A percentile compares a stretch with the other conserved stretches of the same genome.
Conservation (phyloP, 2,113 vertebrate species). For the Percina caprodes region DNA sequence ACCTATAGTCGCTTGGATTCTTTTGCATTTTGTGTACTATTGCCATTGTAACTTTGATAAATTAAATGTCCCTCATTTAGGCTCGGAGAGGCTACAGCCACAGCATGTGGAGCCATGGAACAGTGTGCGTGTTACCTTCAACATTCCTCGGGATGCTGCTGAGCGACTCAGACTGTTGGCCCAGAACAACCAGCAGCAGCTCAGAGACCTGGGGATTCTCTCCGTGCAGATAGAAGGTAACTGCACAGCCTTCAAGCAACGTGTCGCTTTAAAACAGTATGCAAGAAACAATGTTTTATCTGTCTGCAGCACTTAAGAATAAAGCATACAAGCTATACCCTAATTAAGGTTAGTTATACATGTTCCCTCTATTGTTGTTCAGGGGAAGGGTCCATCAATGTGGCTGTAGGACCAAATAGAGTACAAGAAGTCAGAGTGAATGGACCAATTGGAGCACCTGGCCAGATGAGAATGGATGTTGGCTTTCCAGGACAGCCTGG, state of each 20-base stretch:
- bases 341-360: background rate
- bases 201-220: conserved; percentile 96
- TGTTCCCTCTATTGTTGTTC: conserved; percentile 32
- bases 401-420: conserved; percentile 91
- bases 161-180: conserved; percentile 94
- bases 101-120: conserved; percentile 97
- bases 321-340: background rate
- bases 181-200: conserved; percentile 98
- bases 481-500: conserved; percentile 90
- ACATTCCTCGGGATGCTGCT: conserved; percentile 96
- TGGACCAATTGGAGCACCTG: conserved; percentile 90
- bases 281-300: background rate
- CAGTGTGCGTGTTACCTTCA: conserved; percentile 98
- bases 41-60: background rate
- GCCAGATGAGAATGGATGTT: conserved; percentile 90
- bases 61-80: conserved; percentile 74
- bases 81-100: conserved; percentile 86
- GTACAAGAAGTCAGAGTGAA: conserved; percentile 95
- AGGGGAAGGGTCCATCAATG: conserved; percentile 98
- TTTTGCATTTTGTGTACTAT: background rate
- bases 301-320: background rate
- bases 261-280: background rate
- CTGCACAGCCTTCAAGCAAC: background rate
- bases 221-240: conserved; percentile 98
- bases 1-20: background rate